Conservation (phyloP, 92 coral and sea anemone genomes). For the Paragorgia papillata region DNA sequence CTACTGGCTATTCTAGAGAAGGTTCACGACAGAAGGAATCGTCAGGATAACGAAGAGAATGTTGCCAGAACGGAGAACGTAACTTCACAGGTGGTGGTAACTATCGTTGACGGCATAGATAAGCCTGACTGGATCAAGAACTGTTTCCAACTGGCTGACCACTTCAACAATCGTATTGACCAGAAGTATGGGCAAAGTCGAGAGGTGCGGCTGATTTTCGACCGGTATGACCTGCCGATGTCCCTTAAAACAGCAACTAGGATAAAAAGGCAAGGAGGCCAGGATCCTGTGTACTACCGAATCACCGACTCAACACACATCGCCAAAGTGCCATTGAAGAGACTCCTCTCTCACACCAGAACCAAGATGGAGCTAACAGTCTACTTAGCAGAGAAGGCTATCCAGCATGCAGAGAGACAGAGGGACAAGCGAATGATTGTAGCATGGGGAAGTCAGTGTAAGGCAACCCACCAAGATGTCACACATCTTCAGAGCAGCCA, state of each 20-base stretch:
- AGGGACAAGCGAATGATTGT: conserved; percentile 13
- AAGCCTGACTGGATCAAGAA: conserved; percentile 43
- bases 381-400: conserved; percentile 51
- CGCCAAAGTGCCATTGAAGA: conserved; percentile 59
- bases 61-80: neutral
- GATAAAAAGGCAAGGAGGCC: conserved; percentile 39
- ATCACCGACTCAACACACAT: conserved; percentile 59
- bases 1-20: conserved; percentile 68
- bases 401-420: conserved; percentile 18
- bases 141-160: conserved; percentile 58
- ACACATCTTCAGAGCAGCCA: conserved; percentile 35
- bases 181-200: conserved; percentile 50
- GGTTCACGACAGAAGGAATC: conserved; percentile 12
- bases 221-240: conserved; percentile 59
- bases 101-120: conserved; percentile 64
- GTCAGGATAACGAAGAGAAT: neutral
- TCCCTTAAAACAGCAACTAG: conserved; percentile 62
- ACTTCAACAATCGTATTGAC: conserved; percentile 44
- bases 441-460: conserved; percentile 46
- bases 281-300: conserved; percentile 57
- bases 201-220: conserved; percentile 58
- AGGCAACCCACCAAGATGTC: conserved; percentile 38
- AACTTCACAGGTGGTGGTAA: conserved; percentile 6
- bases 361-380: conserved; percentile 56
- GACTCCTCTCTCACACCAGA: conserved; percentile 54